phyloP scores from a whole-genome alignment of 2,797 vertebrate species.

The Agapornis canus region DNA sequence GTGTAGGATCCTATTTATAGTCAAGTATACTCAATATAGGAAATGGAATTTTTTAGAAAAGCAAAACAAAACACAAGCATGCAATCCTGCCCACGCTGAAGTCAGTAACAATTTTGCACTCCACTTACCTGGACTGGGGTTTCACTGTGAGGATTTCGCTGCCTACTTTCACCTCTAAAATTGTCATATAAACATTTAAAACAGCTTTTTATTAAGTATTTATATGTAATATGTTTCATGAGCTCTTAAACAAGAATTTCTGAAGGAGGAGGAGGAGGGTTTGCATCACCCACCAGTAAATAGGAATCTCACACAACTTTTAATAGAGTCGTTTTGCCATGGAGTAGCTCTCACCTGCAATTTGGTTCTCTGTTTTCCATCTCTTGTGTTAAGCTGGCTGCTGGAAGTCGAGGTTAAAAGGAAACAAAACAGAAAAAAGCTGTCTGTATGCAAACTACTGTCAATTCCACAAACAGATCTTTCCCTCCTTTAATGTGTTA shows the following conservation, averaged over 20 bases:
- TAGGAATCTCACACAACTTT: not conserved
- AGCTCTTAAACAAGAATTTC: not conserved
- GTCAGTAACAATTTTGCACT: not conserved
- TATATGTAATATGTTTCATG: not conserved
- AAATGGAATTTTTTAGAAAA: not conserved
- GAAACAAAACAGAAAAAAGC: not conserved
- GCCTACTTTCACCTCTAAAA: not conserved
- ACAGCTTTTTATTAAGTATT: not conserved
- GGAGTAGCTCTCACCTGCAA: not conserved
- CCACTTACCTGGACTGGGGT: not conserved
- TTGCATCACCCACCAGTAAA: not conserved
- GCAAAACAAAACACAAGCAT: rapidly evolving
- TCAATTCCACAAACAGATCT: not conserved
- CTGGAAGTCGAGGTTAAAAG: not conserved
- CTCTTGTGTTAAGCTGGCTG: not conserved
- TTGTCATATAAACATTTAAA: not conserved
- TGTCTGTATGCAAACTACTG: not conserved
- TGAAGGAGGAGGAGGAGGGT: not conserved
- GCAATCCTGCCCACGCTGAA: not conserved
- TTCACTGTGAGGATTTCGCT: not conserved
- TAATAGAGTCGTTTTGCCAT: not conserved
- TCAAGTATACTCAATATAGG: not conserved
- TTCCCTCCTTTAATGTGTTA: constrained; percentile 20
- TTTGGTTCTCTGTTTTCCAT: not conserved
- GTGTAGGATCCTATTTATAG: not conserved